A percentile compares a stretch with the other conserved stretches of the same genome.
phyloP scores from a whole-genome alignment of 2,888 invertebrate species.

The Euphydryas editha region DNA sequence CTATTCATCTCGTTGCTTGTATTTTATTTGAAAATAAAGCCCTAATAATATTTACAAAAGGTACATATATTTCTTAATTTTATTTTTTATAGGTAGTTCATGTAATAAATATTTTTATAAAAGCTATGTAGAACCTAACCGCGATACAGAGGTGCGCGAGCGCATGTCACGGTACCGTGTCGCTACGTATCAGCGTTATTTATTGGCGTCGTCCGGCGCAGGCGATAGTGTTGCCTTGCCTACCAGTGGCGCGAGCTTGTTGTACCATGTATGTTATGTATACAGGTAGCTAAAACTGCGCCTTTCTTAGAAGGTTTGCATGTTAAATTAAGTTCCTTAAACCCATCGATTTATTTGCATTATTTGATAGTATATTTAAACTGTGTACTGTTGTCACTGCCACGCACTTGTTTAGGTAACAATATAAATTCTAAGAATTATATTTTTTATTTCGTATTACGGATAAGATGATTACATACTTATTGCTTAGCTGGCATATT shows the following conservation, averaged over 20 bases:
- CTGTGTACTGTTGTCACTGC: background rate
- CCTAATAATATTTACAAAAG: no score
- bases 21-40: no score
- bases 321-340: constrained; percentile 25
- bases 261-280: constrained; percentile 27
- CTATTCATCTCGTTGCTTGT: no score
- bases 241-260: constrained; percentile 32
- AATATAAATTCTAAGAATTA: no score
- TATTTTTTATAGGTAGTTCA: no score
- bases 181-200: constrained; percentile 78
- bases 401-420: background rate
- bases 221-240: constrained; percentile 53
- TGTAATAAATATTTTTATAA: constrained; percentile 3
- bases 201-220: constrained; percentile 73
- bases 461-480: no score
- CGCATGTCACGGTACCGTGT: constrained; percentile 76
- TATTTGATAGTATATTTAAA: background rate
- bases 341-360: constrained; percentile 14
- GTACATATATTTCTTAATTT: no score
- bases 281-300: constrained; percentile 35
- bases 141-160: constrained; percentile 55
- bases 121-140: constrained; percentile 13
- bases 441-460: no score
- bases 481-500: no score
- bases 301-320: constrained; percentile 34